Evolutionary conservation across 1,140 invertebrate species (phyloP), one percentile per base, ranked within the genome.

Genomic region (Penaeus chinensis): DNA sequence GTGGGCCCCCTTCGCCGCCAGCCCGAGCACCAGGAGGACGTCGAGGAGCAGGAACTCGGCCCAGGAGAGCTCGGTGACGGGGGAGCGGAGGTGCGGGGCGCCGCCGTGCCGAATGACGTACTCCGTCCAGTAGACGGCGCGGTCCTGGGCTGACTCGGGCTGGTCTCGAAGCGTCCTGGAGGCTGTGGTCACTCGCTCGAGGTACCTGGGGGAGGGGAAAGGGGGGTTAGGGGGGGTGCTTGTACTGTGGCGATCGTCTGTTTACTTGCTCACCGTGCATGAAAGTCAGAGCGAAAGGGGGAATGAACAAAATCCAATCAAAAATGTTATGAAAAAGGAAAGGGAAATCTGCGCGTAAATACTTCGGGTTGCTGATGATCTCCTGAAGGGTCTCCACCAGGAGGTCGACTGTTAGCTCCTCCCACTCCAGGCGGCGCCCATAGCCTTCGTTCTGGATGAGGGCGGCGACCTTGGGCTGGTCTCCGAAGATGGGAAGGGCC

Each of bases 401-500:
- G 22, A 47, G 62, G 20, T 83, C 66, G 20, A 54, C 82, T 0
- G 63, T 83, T 0, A 83, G 82, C 22, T 83, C 54, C 54, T 87
- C 77, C 85, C 85, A 87, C 13, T 62, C 24, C 18, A 87, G 85
- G n/a, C 47, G 27, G n/a, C 66, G 61, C 19, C 78, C 94, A 90
- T 95, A 95, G 8, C 95, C 95, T 86, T 90, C 92, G 32, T 90
- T 92, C 47, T 85, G 92, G 80, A 91, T 91, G 89, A 91, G 81
- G n/a, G 91, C 90, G 22, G 82, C 32, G n/a, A 32, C 66, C 27
- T 65, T 63, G 19, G 63, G 8, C 90, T 95, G 95, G 91, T 95
- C 95, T 10, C 92, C 93, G 42, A 94, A 93, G 47, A 96, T 92
- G 61, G 96, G 95, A 80, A 96, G 93, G 7, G 94, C 95, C 32